Percentiles rank a stretch among this genome's conserved stretches.
Evolutionary conservation across 2,888 invertebrate species (phyloP).

Genomic region (Tridacna gigas): DNA sequence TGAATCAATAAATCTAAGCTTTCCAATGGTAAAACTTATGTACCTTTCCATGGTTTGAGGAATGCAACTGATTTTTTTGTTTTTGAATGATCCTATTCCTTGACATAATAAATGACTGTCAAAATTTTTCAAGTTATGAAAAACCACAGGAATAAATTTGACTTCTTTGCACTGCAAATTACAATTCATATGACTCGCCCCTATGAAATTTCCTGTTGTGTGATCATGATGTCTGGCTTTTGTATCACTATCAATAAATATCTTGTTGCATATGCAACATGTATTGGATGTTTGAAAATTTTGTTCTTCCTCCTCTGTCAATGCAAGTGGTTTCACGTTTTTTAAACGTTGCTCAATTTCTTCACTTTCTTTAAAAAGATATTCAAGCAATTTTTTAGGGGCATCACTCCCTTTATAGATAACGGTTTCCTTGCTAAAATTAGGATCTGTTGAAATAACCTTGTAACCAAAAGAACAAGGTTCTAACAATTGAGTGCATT

Average conservation of each 20-base stretch:
- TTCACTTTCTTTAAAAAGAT: conserved; percentile 28
- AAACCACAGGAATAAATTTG: conserved; percentile 33
- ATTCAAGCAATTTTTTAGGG: conserved; percentile 28
- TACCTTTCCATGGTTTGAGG: conserved; percentile 48
- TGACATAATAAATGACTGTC: conserved; percentile 37
- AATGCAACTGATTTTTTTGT: conserved; percentile 25
- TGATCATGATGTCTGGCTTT: conserved; percentile 42
- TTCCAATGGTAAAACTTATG: conserved; percentile 45
- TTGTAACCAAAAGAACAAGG: conserved; percentile 28
- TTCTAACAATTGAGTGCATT: conserved; percentile 32
- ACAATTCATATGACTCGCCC: conserved; percentile 29
- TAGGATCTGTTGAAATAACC: conserved; percentile 14
- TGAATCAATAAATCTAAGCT: conserved; percentile 49
- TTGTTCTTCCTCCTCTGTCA: background rate
- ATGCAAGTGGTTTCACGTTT: conserved; percentile 25
- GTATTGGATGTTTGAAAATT: conserved; percentile 55
- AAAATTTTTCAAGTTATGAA: conserved; percentile 44
- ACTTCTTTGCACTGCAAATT: conserved; percentile 34
- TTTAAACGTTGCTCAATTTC: conserved; percentile 34
- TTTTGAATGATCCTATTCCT: conserved; percentile 32
- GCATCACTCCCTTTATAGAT: conserved; percentile 16
- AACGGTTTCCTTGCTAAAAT: conserved; percentile 20
- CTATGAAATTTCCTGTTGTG: conserved; percentile 35
- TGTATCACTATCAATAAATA: background rate
- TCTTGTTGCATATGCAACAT: conserved; percentile 19